phyloP scores from a whole-genome alignment of 2,113 vertebrate species.

The Gallinago jamesoni region DNA sequence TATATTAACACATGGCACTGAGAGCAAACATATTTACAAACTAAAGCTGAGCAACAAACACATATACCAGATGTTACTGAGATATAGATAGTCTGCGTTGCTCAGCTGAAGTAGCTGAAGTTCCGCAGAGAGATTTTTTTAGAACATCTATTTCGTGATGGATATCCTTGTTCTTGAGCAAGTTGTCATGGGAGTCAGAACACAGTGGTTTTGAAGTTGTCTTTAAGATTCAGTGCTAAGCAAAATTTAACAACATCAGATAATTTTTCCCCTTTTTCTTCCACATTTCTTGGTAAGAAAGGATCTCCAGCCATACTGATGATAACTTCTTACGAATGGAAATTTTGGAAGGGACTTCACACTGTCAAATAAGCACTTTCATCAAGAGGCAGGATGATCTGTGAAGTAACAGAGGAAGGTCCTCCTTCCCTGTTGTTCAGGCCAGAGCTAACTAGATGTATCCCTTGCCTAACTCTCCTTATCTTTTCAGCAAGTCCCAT shows the following conservation, averaged over 20 bases:
- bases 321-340: background rate
- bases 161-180: background rate
- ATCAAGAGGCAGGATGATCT: background rate
- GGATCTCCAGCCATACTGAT: background rate
- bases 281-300: background rate
- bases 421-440: background rate
- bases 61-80: conserved; percentile 57
- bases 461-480: background rate
- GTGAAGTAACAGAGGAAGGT: background rate
- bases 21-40: conserved; percentile 62
- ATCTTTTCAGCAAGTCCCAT: background rate
- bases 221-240: background rate
- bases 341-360: background rate
- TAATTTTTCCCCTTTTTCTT: background rate
- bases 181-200: background rate
- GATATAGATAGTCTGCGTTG: conserved; percentile 39
- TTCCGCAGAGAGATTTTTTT: conserved; percentile 19
- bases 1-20: conserved; percentile 41
- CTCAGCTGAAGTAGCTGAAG: conserved; percentile 44
- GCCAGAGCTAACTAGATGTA: background rate
- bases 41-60: conserved; percentile 27
- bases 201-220: background rate
- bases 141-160: background rate
- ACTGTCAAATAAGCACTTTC: background rate
- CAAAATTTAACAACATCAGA: background rate